Percentiles rank a stretch among this genome's conserved stretches.
Conservation (phyloP, 2,797 vertebrate genomes). For the Hapalemur alaotrensis region DNA sequence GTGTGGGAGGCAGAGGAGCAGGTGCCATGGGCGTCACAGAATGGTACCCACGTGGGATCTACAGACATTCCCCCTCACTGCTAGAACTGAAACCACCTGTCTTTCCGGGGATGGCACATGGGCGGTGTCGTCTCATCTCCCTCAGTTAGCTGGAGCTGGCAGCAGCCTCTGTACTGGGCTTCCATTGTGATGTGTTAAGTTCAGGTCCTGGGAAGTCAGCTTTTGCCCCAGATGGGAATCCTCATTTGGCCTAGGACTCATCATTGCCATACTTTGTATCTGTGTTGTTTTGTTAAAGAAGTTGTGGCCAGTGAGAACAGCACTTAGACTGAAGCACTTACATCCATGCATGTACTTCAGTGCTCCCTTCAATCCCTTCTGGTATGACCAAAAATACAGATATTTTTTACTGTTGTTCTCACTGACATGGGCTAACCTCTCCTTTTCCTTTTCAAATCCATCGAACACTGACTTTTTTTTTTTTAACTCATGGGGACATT, state of each 20-base stretch:
- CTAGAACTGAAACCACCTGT: not conserved
- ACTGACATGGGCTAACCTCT: not conserved
- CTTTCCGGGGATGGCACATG: not conserved
- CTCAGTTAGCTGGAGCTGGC: not conserved
- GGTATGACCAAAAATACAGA: conserved; percentile 58
- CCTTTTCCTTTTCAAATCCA: not conserved
- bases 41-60: not conserved
- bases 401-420: not conserved
- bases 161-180: not conserved
- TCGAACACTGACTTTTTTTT: not conserved
- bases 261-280: not conserved
- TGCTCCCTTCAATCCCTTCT: not conserved
- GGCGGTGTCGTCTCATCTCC: not conserved
- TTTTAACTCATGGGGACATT: conserved; percentile 14
- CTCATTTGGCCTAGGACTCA: not conserved
- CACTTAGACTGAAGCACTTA: not conserved
- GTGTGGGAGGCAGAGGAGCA: not conserved
- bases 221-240: not conserved
- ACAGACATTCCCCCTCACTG: not conserved
- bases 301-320: not conserved
- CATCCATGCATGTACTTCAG: not conserved
- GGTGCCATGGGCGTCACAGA: not conserved
- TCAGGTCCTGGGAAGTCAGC: not conserved
- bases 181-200: not conserved
- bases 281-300: too few species aligned